phyloP scores from a whole-genome alignment of 2,113 vertebrate species.

The Eolophus roseicapilla region DNA sequence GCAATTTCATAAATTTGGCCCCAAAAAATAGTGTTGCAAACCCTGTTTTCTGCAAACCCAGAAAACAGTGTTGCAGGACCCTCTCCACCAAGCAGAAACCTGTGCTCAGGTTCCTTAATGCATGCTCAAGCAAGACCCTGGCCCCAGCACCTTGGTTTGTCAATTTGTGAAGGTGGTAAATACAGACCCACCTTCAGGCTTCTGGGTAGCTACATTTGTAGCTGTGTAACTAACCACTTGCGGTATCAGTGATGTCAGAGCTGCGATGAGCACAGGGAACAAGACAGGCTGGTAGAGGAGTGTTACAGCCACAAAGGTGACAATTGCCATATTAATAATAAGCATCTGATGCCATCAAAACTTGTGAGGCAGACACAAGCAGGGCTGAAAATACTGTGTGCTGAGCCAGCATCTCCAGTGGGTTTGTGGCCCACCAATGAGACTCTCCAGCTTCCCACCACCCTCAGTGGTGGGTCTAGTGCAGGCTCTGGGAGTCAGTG shows the following conservation, averaged over 20 bases:
- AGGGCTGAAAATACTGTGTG: neutral
- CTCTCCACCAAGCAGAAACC: neutral
- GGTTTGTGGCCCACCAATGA: neutral
- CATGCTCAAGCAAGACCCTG: neutral
- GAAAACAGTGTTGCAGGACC: neutral
- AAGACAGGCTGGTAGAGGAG: neutral
- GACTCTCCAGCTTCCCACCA: neutral
- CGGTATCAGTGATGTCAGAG: fast-evolving
- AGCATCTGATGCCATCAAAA: neutral
- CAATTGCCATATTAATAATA: neutral
- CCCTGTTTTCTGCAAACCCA: neutral
- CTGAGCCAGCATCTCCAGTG: neutral
- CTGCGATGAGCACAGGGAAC: neutral
- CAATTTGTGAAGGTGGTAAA: neutral
- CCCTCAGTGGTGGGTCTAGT: neutral
- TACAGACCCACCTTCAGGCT: neutral
- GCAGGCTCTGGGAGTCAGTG: neutral
- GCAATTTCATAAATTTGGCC: neutral
- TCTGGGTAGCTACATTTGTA: fast-evolving
- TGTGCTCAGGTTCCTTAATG: neutral
- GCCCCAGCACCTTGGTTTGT: fast-evolving
- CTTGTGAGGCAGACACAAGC: neutral
- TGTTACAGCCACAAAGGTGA: neutral
- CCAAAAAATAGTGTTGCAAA: neutral
- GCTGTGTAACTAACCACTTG: neutral